Conservation (phyloP, 2,113 vertebrate genomes). For the Atlantisia rogersi region DNA sequence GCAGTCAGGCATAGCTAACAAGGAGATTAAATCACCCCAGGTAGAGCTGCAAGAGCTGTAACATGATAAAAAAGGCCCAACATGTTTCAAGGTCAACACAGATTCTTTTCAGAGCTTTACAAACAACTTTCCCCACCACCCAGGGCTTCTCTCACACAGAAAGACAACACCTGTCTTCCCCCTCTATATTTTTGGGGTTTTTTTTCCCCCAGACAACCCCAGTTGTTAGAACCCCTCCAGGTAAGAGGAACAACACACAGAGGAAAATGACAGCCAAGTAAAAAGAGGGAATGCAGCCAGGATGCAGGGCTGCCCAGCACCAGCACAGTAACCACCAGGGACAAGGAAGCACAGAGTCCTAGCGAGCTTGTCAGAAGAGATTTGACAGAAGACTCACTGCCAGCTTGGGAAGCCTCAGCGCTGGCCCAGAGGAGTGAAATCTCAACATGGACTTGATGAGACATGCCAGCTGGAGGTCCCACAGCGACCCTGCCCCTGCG, state of each 20-base stretch:
- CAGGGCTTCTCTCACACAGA: neutral
- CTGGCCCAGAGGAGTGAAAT: neutral
- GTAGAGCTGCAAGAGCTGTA: neutral
- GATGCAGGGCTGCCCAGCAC: neutral
- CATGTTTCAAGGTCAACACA: neutral
- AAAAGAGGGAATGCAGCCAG: too few relatives aligned
- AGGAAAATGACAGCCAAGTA: neutral
- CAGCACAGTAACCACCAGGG: too few relatives aligned
- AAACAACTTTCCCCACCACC: neutral
- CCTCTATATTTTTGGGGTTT: too few relatives aligned
- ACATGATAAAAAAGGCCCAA: neutral
- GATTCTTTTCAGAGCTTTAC: neutral
- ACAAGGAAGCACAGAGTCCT: neutral
- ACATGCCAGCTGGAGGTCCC: neutral
- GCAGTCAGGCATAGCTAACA: neutral
- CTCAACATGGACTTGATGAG: fast-evolving
- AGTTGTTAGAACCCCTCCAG: neutral
- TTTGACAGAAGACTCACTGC: neutral
- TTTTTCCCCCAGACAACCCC: fast-evolving
- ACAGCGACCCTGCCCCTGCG: neutral
- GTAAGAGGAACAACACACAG: neutral
- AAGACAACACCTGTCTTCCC: neutral
- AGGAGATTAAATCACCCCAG: neutral
- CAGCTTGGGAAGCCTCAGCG: neutral
- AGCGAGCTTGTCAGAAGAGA: neutral